Evolutionary conservation across 2,113 vertebrate species (phyloP), one percentile per base, ranked within the genome.

Genomic region (Calcarius ornatus): DNA sequence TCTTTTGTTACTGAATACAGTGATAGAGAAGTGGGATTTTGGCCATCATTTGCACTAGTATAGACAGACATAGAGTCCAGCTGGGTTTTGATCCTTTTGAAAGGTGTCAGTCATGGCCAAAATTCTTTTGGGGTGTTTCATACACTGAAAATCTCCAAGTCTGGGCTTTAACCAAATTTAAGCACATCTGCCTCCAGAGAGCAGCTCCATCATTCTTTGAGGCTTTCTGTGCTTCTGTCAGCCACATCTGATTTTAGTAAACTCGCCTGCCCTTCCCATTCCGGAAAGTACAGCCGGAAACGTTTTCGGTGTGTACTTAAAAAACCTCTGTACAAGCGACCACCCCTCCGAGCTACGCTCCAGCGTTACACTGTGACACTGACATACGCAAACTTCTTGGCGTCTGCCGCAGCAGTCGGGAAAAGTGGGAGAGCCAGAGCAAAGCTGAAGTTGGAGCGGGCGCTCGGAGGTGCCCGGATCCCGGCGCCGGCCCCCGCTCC

Each of bases 371-470:
- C 11, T 10, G 3, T 2, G 18, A 30, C 25, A 1, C 14, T 10
- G 20, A 17, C 25, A 11, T 6, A 2, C 18, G n/a, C 24, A 5
- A 2, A 11, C 24, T 9, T 21, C 59, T 30, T 2, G 8, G 23
- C 28, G 20, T 17, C 24, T 8, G 21, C 50, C 1, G 10, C 53
- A 18, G 60, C 45, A 18, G 27, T 3, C 28, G 2, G 18, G 13
- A 18, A 3, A 20, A 9, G n/a, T 1, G 72, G 3, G 7, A 4
- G 25, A 47, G 37, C 6, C 19, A 6, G 28, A 66, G 35, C 12
- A 11, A 2, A 12, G 1, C 12, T 2, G 2, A 3, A 22, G 53
- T 0, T 3, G 28, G 3, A 30, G 43, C 48, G 76, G 17, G 40
- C 18, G 14, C 25, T 28, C 35, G 23, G 23, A 5, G n/a, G 19